Base-by-base conservation (phyloP, 2,888 invertebrate species). In the Diadegma fenestrale region DNA sequence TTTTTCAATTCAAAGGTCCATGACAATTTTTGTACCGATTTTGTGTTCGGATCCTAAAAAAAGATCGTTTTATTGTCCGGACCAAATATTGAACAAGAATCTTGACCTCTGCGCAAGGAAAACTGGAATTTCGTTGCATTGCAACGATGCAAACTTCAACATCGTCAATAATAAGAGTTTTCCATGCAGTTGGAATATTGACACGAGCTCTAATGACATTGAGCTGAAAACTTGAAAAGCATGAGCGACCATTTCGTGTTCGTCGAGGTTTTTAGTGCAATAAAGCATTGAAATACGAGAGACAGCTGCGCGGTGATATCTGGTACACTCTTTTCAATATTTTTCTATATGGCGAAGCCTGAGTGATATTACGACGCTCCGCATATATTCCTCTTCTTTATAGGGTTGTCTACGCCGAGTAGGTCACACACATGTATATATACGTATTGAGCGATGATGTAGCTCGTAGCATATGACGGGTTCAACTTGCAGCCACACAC, bases 391-490 rank as follows among this genome's bases (percentile, higher is more conserved):
- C n/a, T n/a, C n/a, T 71, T 19, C 22, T 68, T 26, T 63, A 17
- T 30, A 54, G 41, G 19, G 43, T 77, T 64, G 71, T 76, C 71
- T 26, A 26, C 63, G 30, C 14, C 17, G 12, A 43, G 22, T 33
- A 41, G n/a, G 48, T 33, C 30, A 37, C 63, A 33, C 33, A n/a
- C 43, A 77, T 37, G 10, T 48, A 33, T n/a, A 43, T 45, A 68
- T 48, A 33, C 22, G 54, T 45, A 68, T 22, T 48, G 63, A 33
- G 33, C 33, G 45, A 63, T 66, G 51, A 37, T 51, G n/a, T 3
- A 26, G n/a, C 54, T 54, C 22, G 41, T 68, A 68, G 68, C 63
- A 82, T 54, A 22, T 63, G 58, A 77, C 76, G 71, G 64, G n/a
- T 71, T 63, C 30, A 51, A 76, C 33, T 77, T 71, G 54, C 71